Evolutionary conservation across 2,797 vertebrate species (phyloP), one percentile per base, ranked within the genome.

Genomic region (Hemibagrus guttatus): DNA sequence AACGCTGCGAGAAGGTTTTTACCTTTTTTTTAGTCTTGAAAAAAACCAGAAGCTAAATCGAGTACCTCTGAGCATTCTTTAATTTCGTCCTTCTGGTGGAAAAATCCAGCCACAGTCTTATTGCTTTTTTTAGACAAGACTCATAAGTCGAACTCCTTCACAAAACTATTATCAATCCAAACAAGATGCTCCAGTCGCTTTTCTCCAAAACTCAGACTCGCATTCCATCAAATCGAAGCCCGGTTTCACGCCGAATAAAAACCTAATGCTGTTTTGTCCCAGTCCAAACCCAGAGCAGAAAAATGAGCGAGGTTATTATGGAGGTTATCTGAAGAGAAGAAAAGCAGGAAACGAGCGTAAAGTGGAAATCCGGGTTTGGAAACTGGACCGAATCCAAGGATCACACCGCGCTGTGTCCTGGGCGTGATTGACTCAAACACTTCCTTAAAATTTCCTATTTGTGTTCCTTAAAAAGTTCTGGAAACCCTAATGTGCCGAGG

Each of bases 371-470:
- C 31, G 52, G 42, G 16, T 13, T 39, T 35, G 74, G 59, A 85
- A 78, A 49, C 56, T 49, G 71, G 80, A 66, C 1, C 46, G 17
- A 6, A 68, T 28, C 71, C 71, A 86, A 16, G 1, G n/a, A 49
- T 58, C 31, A 42, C 71, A 68, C 13, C 42, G 58, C 52, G 3
- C 49, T 1, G 69, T 58, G 81, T 49, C 26, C 71, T 58, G 81
- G 71, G 71, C 14, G 59, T 28, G 80, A 66, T 66, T 14, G 21
- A 39, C 71, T 59, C 71, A 63, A 81, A 19, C 79, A 58, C 79
- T 72, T 89, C 64, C 81, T 68, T 28, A 61, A 79, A 42, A 69
- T 83, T 86, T 83, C 66, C 56, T 54, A 56, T 68, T 89, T 87
- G 79, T 69, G 58, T 69, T 74, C 16, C 28, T 83, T 69, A 71